Percentiles rank a stretch among this genome's conserved stretches.
These are phyloP conservation scores for Temnothorax nylanderi DNA, from an alignment of 1,140 invertebrate species.

Conservation along the genomic window DNA sequence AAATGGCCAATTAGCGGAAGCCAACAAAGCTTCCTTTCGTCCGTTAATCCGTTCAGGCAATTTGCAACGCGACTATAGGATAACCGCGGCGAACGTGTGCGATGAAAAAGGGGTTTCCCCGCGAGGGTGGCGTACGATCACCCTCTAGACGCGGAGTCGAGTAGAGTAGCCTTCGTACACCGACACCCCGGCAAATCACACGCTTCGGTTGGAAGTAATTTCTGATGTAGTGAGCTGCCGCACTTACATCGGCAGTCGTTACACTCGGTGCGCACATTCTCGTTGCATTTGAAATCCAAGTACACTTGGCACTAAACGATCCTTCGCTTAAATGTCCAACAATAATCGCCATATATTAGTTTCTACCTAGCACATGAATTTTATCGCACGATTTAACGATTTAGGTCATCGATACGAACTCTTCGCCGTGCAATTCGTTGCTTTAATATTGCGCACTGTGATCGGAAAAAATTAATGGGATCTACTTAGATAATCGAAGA, in stretches of 20 bases:
- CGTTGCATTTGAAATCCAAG: neutral
- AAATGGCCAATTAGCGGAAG: constrained; percentile 17
- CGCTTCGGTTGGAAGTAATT: constrained; percentile 21
- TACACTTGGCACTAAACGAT: neutral
- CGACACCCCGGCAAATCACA: constrained; percentile 8
- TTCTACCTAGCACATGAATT: neutral
- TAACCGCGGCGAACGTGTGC: constrained; percentile 6
- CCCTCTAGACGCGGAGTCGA: constrained; percentile 18
- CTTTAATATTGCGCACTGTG: neutral
- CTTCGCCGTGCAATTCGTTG: neutral
- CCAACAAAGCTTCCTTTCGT: constrained; percentile 13
- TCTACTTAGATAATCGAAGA: neutral
- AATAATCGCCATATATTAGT: neutral
- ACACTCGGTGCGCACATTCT: neutral
- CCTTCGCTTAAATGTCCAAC: neutral
- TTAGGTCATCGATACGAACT: neutral
- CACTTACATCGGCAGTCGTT: neutral
- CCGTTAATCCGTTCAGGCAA: constrained; percentile 39
- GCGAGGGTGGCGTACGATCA: constrained; percentile 25
- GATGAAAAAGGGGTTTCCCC: constrained; percentile 38
- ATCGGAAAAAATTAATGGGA: neutral
- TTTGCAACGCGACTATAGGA: constrained; percentile 33
- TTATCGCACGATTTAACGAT: neutral
- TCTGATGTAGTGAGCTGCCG: neutral
- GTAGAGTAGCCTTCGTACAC: neutral